Percentiles rank a stretch among this genome's conserved stretches.
These are phyloP conservation scores for Anadara kagoshimensis DNA, from an alignment of 1,140 invertebrate species.

Conservation along the genomic window DNA sequence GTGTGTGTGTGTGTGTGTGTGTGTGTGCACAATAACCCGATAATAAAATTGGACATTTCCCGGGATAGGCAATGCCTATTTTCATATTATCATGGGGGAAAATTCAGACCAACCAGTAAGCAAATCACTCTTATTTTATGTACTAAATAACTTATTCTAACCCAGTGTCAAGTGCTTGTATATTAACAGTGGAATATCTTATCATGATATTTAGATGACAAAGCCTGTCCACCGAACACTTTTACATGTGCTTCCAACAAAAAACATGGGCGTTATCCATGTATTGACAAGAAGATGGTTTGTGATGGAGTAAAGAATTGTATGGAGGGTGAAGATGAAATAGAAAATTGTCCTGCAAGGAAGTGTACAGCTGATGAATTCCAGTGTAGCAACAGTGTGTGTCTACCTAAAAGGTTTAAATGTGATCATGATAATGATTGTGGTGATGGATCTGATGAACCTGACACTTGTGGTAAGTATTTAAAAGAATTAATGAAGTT, in stretches of 20 bases:
- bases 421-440: slow-evolving; percentile 69
- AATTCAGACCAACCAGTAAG: too few relatives aligned
- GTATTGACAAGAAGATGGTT: slow-evolving; percentile 62
- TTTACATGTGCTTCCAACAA: slow-evolving; percentile 75
- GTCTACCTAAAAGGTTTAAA: slow-evolving; percentile 53
- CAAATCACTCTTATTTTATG: too few relatives aligned
- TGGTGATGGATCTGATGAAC: slow-evolving; percentile 66
- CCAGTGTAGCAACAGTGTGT: slow-evolving; percentile 60
- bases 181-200: too few relatives aligned
- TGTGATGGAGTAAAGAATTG: slow-evolving; percentile 73
- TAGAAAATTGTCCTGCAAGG: slow-evolving; percentile 52
- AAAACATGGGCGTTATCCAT: slow-evolving; percentile 77
- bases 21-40: too few relatives aligned
- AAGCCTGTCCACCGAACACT: slow-evolving; percentile 56
- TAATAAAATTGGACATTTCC: too few relatives aligned
- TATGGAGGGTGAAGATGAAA: slow-evolving; percentile 64
- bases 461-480: slow-evolving; percentile 58
- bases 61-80: too few relatives aligned
- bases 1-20: too few relatives aligned
- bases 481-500: background rate
- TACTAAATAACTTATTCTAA: too few relatives aligned
- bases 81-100: too few relatives aligned
- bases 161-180: too few relatives aligned
- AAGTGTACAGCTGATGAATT: slow-evolving; percentile 60
- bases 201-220: slow-evolving; percentile 35